Percentiles rank a stretch among this genome's conserved stretches.
Conservation (phyloP, 2,113 vertebrate species). For the Nesoenas mayeri region DNA sequence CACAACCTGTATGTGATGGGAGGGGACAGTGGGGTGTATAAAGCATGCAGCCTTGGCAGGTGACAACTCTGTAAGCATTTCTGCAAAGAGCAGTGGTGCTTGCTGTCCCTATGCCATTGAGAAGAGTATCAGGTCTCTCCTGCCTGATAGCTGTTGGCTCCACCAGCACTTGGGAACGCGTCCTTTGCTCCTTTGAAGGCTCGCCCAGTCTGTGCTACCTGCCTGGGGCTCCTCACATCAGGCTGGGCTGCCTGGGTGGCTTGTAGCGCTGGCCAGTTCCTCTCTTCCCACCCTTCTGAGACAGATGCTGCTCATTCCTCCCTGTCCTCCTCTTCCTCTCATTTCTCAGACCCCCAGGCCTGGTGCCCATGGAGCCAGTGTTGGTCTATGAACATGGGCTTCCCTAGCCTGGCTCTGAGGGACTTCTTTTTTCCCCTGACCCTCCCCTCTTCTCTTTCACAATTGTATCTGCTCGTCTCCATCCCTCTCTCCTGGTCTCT, state of each 20-base stretch:
- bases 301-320: neutral
- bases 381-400: neutral
- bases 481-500: neutral
- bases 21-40: neutral
- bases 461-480: neutral
- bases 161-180: rapidly evolving
- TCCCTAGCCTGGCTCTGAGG: neutral
- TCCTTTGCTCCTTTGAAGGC: neutral
- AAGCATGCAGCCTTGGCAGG: neutral
- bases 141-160: neutral
- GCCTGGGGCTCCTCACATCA: rapidly evolving
- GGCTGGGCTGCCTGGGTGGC: neutral
- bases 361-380: neutral
- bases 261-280: neutral
- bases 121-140: rapidly evolving
- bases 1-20: rapidly evolving
- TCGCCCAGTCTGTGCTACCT: neutral
- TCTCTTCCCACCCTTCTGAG: neutral
- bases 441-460: neutral
- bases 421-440: rapidly evolving
- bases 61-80: rapidly evolving
- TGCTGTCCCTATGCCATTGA: rapidly evolving
- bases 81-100: neutral
- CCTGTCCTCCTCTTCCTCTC: neutral
- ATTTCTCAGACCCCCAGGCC: neutral